phyloP scores from a whole-genome alignment of 2,888 invertebrate genomes.

The Sesamia inferens region DNA sequence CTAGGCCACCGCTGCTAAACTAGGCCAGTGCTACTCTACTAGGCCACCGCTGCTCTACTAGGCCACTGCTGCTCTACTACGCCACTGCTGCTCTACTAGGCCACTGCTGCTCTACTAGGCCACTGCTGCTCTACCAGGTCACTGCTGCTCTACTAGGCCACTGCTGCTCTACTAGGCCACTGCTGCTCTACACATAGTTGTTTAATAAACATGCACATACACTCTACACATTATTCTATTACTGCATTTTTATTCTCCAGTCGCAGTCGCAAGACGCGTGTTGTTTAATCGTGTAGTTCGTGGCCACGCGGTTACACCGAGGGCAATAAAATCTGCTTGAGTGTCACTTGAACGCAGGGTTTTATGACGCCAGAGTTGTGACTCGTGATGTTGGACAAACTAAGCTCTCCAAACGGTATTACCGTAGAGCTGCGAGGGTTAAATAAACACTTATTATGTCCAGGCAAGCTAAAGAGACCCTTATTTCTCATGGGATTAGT shows the following conservation, averaged over 20 bases:
- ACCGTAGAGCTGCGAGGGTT: conserved; percentile 15
- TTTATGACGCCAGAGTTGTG: conserved; percentile 40
- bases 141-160: too few relatives aligned
- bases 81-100: too few relatives aligned
- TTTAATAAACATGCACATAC: too few relatives aligned
- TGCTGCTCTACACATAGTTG: too few relatives aligned
- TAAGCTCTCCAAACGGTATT: conserved; percentile 24
- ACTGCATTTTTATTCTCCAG: background rate
- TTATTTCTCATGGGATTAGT: background rate
- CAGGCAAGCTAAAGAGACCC: background rate
- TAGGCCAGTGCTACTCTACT: too few relatives aligned
- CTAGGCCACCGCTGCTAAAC: too few relatives aligned
- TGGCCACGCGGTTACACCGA: conserved; percentile 11
- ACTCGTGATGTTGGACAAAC: conserved; percentile 40
- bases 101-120: too few relatives aligned
- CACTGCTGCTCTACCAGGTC: too few relatives aligned
- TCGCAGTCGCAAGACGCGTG: background rate
- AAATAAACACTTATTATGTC: conserved; percentile 15
- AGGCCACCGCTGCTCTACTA: too few relatives aligned
- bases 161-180: too few relatives aligned
- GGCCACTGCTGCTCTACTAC: too few relatives aligned
- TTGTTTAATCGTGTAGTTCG: background rate
- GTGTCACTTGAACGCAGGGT: conserved; percentile 40
- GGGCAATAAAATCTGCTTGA: conserved; percentile 49
- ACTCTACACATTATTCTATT: background rate